Evolutionary conservation across 2,113 vertebrate species (phyloP), one percentile per base, ranked within the genome.

Genomic region (Caracal caracal): DNA sequence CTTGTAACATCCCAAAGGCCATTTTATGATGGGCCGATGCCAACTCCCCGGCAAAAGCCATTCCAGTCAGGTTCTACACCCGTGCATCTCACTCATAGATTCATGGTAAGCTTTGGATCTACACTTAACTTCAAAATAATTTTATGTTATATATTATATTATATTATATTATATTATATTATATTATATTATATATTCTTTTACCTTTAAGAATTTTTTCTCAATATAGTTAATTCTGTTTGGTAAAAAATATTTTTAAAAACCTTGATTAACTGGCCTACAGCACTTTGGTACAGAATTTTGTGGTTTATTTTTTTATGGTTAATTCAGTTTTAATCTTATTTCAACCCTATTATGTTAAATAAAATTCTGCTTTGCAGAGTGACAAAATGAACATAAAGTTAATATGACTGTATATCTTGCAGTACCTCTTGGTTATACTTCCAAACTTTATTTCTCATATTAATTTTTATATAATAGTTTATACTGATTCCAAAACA

Each of bases 11-110:
- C 93, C 3, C 98, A 99, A 0, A 98, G 97, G 33, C 99, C 99
- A 0, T 95, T 98, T 53, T 99, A 99, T 10, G 98, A 99, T 2
- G 99, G 99, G 1, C 99, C 99, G 2, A 10, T 99, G 98, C 99
- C 99, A 66, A 99, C 99, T 2, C 98, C 98, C 1, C 99, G 75
- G 35, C 99, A 99, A 97, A 99, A 99, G 91, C 99, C 99, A 0
- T 99, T 99, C 97, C 99, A 99, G 97, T 95, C 99, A 0, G 99
- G 99, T 66, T 99, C 99, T 97, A 99, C 99, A 3, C 99, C 99
- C 0, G 92, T 96, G 0, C 99, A 99, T 53, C 99, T 99, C 97
- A 99, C 98, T 40, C 99, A 99, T 97, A 99, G 99, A 71, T 99
- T 99, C 98, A 99, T 99, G 99, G 99, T 99, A 98, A 98, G 97